Percentiles rank a stretch among this genome's conserved stretches.
Evolutionary conservation across 2,113 vertebrate species (phyloP).

Genomic region (Triplophysa rosa): DNA sequence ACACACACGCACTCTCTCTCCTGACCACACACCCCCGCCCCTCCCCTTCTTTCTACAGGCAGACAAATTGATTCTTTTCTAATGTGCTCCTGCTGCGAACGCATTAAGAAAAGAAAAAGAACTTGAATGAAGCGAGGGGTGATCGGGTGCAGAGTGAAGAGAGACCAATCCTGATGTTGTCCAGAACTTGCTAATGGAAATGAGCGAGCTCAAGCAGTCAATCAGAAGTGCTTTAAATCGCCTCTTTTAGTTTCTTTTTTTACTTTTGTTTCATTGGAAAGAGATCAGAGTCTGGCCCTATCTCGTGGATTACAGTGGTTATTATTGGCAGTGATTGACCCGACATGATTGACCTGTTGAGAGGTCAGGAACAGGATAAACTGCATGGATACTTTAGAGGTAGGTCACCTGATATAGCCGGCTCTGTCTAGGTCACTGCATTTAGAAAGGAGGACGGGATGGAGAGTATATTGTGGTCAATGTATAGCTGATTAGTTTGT

Average conservation of each 20-base stretch:
- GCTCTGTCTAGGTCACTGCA: slow-evolving; percentile 32
- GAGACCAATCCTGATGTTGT: neutral
- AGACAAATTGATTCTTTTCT: slow-evolving; percentile 71
- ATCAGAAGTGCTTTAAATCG: slow-evolving; percentile 2
- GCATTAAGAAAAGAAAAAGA: slow-evolving; percentile 32
- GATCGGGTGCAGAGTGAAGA: neutral
- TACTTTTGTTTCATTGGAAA: neutral
- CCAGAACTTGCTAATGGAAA: slow-evolving; percentile 19
- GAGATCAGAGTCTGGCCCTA: neutral
- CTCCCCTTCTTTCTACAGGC: slow-evolving; percentile 53
- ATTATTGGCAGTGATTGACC: neutral
- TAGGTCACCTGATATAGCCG: slow-evolving; percentile 51
- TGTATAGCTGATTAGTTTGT: slow-evolving; percentile 12
- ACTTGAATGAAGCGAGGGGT: slow-evolving; percentile 33
- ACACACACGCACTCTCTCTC: slow-evolving; percentile 20
- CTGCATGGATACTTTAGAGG: slow-evolving; percentile 37
- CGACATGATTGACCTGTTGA: slow-evolving; percentile 18
- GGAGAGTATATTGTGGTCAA: slow-evolving; percentile 22
- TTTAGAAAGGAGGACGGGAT: slow-evolving; percentile 8
- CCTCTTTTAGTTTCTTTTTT: neutral
- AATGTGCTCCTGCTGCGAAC: slow-evolving; percentile 56
- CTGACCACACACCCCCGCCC: slow-evolving; percentile 27
- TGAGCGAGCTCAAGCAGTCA: neutral
- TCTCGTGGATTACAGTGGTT: neutral
- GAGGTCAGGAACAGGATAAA: slow-evolving; percentile 9